Evolutionary conservation across 2,888 invertebrate species (phyloP).

Genomic region (Microdon myrmicae): DNA sequence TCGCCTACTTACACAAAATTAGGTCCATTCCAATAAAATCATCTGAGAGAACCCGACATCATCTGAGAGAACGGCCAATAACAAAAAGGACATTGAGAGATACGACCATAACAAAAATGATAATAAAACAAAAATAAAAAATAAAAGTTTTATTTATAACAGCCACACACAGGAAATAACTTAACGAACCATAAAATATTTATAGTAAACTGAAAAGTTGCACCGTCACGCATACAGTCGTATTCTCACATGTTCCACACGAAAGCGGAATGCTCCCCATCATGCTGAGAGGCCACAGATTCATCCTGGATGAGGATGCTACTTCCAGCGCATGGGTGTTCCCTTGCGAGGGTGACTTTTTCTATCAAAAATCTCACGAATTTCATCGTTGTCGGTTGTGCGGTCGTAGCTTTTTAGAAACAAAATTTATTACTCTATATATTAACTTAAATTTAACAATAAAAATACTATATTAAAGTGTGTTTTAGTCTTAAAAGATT

Average conservation of each 20-base stretch:
- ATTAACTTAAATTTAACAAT: constrained; percentile 29
- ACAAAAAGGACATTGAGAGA: constrained; percentile 15
- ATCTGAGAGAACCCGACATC: constrained; percentile 35
- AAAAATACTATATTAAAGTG: constrained; percentile 4
- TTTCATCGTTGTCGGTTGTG: constrained; percentile 66
- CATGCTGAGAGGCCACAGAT: constrained; percentile 25
- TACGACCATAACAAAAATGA: constrained; percentile 5
- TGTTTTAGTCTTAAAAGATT: constrained; percentile 5
- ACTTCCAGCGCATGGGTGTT: constrained; percentile 51
- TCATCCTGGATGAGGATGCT: constrained; percentile 39
- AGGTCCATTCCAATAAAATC: constrained; percentile 51
- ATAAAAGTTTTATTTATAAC: no score
- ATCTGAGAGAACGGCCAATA: constrained; percentile 13
- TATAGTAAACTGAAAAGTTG: constrained; percentile 50
- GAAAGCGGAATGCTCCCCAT: constrained; percentile 25
- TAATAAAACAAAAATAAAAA: constrained; percentile 12
- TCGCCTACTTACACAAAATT: constrained; percentile 37
- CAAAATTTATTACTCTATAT: constrained; percentile 49
- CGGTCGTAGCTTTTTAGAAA: constrained; percentile 58
- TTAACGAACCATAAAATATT: constrained; percentile 52
- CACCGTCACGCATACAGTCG: constrained; percentile 27
- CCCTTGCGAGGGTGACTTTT: constrained; percentile 43
- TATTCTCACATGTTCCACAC: constrained; percentile 24
- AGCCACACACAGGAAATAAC: constrained; percentile 34
- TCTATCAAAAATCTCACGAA: constrained; percentile 62